Evolutionary conservation across 2,888 invertebrate genomes (phyloP), one percentile per base, ranked within the genome.

Genomic region (Scaeva pyrastri): DNA sequence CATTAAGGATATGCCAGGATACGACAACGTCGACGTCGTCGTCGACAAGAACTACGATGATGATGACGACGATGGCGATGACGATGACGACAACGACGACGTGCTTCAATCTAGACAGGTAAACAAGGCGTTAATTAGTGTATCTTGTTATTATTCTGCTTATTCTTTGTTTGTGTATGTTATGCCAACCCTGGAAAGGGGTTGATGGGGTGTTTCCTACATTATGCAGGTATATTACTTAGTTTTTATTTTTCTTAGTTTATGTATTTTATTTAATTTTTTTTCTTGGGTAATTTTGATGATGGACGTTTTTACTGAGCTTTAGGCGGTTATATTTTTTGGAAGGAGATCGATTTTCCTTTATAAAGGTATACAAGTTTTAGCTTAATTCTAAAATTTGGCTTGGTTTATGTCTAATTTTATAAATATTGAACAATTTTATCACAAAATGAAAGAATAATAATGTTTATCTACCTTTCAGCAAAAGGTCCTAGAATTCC

Each of bases 121-220:
- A 86, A 86, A 86, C 81, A 86, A 81, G 85, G 81, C 85, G 85
- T 81, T 86, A 86, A 86, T 86, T 86, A 86, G 85, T 81, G 70
- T 79, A 60, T 79, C 79, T 79, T 84, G 79, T 79, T 79, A 60
- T 84, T 79, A 68, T 84, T 73, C 56, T 64, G 73, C 73, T 55
- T 60, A 21, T 68, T 48, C 52, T 43, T n/a, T 70, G 31, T 56
- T 7, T 56, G 41, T 52, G 39, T 39, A 39, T 48, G 12, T 12
- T 39, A 48, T 31, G 8, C 31, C 31, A 31, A 31, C 31, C 31
- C 8, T 5, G 31, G 5, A 31, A 7, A 31, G 8, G 31, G 31
- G 31, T 31, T n/a, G n/a, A 5, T 36, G 19, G 50, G 23, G 52
- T 31, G 48, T 14, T 60, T 21, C 14, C 26, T 62, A 26, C 45